phyloP scores from a whole-genome alignment of 64 coral and sea anemone species.

The Cladopsammia gracilis region DNA sequence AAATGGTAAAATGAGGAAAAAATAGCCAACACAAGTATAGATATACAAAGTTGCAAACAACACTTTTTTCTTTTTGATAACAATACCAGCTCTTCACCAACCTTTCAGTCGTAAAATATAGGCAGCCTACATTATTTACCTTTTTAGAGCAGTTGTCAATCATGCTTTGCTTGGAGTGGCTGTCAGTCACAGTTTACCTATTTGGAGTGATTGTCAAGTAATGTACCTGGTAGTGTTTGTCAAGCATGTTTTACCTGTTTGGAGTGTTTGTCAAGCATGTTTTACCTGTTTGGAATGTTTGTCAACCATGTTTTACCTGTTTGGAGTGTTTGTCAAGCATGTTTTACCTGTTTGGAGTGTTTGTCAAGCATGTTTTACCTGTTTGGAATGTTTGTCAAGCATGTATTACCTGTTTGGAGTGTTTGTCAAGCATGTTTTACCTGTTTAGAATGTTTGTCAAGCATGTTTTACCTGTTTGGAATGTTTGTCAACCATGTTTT shows the following conservation, averaged over 20 bases:
- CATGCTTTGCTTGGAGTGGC: too few species aligned
- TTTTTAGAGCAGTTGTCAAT: too few species aligned
- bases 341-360: constrained; percentile 97
- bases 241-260: constrained; percentile 72
- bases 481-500: not conserved
- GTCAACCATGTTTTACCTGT: constrained; percentile 62
- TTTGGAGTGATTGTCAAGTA: not conserved
- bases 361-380: constrained; percentile 98
- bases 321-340: constrained; percentile 99
- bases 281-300: not conserved
- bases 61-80: too few species aligned
- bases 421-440: not conserved
- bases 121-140: too few species aligned
- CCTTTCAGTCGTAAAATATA: too few species aligned
- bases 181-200: not conserved
- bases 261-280: too few species aligned
- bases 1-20: not conserved
- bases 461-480: not conserved
- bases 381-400: constrained; percentile 98
- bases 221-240: too few species aligned
- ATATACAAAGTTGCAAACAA: not conserved
- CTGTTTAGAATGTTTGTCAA: too few species aligned
- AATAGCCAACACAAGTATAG: not conserved
- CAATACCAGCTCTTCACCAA: too few species aligned
- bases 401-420: constrained; percentile 30